phyloP scores from a whole-genome alignment of 2,888 invertebrate species.

The Nycteola revayana region DNA sequence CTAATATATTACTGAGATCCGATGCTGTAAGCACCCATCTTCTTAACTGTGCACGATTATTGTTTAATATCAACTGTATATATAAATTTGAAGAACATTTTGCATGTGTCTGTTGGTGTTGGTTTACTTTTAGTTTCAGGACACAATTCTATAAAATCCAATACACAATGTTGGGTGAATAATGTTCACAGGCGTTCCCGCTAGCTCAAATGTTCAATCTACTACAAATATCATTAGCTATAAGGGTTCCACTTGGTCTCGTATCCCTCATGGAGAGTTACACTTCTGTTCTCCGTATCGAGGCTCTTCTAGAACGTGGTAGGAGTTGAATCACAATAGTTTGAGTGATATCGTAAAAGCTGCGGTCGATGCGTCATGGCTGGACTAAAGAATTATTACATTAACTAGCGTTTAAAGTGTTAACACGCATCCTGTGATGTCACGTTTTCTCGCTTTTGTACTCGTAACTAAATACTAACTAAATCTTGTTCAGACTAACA shows the following conservation, averaged over 20 bases:
- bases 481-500: slow-evolving; percentile 14
- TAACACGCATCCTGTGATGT: slow-evolving; percentile 30
- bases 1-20: slow-evolving; percentile 46
- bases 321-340: slow-evolving; percentile 57
- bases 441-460: slow-evolving; percentile 14
- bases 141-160: no score
- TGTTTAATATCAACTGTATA: no score
- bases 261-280: slow-evolving; percentile 80
- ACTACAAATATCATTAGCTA: slow-evolving; percentile 83
- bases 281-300: slow-evolving; percentile 81
- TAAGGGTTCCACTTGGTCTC: slow-evolving; percentile 78
- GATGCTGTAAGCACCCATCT: slow-evolving; percentile 31
- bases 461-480: slow-evolving; percentile 17
- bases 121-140: no score
- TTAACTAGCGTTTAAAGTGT: slow-evolving; percentile 27
- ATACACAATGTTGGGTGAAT: slow-evolving; percentile 10
- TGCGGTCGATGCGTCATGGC: slow-evolving; percentile 25
- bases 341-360: slow-evolving; percentile 16
- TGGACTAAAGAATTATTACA: slow-evolving; percentile 22
- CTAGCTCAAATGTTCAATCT: slow-evolving; percentile 89
- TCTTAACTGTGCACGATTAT: no score
- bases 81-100: no score
- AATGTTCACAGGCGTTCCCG: slow-evolving; percentile 84
- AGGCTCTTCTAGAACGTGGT: slow-evolving; percentile 79
- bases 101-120: no score